phyloP scores from a whole-genome alignment of 2,888 invertebrate genomes.

The Strigamia maritima region DNA sequence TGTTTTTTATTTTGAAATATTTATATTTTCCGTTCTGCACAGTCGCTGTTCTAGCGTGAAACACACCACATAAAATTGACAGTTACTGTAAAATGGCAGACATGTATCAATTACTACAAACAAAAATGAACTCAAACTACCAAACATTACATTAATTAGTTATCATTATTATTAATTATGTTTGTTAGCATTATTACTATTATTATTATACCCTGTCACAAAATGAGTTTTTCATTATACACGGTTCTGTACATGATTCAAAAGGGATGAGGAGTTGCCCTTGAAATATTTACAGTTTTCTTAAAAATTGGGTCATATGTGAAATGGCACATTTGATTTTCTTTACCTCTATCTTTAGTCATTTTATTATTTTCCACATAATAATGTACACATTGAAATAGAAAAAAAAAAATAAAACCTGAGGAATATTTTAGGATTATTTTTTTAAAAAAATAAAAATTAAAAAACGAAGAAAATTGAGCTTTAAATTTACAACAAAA shows the following conservation, averaged over 20 bases:
- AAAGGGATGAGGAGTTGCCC: not conserved
- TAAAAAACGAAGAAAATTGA: not conserved
- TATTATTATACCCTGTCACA: conserved; percentile 27
- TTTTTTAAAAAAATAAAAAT: not conserved
- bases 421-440: conserved; percentile 12
- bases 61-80: conserved; percentile 30
- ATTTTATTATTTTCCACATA: conserved; percentile 25
- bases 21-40: conserved; percentile 23
- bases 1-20: conserved; percentile 7
- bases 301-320: not conserved
- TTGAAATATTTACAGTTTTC: conserved; percentile 22
- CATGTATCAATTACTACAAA: conserved; percentile 31
- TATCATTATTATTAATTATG: not conserved
- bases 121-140: conserved; percentile 21
- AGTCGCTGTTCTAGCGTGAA: conserved; percentile 7
- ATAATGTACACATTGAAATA: not conserved
- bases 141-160: conserved; percentile 2
- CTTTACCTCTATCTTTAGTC: not conserved
- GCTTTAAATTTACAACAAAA: conserved; percentile 11
- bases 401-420: conserved; percentile 21
- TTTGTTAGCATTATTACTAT: not conserved
- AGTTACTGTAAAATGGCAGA: conserved; percentile 28
- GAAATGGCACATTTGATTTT: conserved; percentile 27
- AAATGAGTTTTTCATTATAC: conserved; percentile 32
- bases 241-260: conserved; percentile 16